Conservation (phyloP, 2,888 invertebrate species). For the Drosophila niveifrons region DNA sequence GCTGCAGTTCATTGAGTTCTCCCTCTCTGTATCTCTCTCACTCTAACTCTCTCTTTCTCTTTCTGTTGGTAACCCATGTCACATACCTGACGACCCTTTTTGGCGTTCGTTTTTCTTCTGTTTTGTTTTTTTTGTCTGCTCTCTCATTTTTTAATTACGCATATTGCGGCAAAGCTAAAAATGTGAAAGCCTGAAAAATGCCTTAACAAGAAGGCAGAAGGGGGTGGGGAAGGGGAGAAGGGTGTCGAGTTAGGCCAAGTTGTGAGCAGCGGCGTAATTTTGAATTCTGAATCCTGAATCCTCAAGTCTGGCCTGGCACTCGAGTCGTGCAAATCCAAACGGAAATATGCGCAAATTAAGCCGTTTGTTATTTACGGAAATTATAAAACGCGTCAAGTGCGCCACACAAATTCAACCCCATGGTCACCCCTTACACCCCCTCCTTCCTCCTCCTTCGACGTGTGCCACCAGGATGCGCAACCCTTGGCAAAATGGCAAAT, state of each 20-base stretch:
- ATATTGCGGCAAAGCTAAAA: constrained; percentile 54
- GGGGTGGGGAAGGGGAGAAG: background rate
- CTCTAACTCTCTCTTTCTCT: background rate
- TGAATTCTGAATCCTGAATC: too few relatives aligned
- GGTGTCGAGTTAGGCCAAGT: background rate
- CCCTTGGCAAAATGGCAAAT: constrained; percentile 26
- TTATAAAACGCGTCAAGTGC: constrained; percentile 83
- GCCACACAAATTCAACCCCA: constrained; percentile 50
- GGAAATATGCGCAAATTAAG: constrained; percentile 83
- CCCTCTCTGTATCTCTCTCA: background rate
- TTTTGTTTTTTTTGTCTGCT: too few relatives aligned
- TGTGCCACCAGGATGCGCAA: constrained; percentile 37
- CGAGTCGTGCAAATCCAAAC: constrained; percentile 80
- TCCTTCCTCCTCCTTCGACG: background rate
- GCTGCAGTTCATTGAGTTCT: background rate
- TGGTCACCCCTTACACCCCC: constrained; percentile 1
- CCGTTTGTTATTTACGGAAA: constrained; percentile 83
- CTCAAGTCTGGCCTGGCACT: constrained; percentile 48
- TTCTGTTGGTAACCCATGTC: constrained; percentile 26
- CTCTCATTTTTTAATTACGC: constrained; percentile 63
- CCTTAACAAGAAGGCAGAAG: constrained; percentile 19
- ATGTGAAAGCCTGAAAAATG: constrained; percentile 37
- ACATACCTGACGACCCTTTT: constrained; percentile 40
- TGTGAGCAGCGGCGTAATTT: constrained; percentile 1
- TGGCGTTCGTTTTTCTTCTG: background rate